A percentile compares a stretch with the other conserved stretches of the same genome.
Conservation (phyloP, 2,888 invertebrate species). For the Rhorus exstirpatorius region DNA sequence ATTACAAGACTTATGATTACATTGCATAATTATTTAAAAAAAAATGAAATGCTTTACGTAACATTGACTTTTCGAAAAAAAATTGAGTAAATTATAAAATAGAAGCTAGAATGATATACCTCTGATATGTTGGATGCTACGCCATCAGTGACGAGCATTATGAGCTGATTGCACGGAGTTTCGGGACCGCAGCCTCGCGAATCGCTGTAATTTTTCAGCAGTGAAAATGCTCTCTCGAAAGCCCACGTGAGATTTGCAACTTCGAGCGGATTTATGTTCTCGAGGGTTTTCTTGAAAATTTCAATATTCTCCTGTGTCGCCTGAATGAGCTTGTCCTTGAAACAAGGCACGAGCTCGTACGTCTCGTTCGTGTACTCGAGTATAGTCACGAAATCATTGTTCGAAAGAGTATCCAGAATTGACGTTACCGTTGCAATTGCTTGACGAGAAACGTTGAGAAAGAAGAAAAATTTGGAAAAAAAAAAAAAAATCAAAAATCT, state of each 20-base stretch:
- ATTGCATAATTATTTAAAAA: too few species aligned
- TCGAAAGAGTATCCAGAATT: constrained; percentile 97
- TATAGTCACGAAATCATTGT: constrained; percentile 99
- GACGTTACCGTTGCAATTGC: constrained; percentile 91
- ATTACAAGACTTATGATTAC: too few species aligned
- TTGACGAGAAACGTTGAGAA: constrained; percentile 66
- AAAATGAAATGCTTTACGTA: too few species aligned
- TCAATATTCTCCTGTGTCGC: constrained; percentile 95
- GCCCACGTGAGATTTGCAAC: constrained; percentile 95
- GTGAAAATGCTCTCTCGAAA: constrained; percentile 93
- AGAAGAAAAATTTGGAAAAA: constrained; percentile 1
- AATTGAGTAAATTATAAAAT: too few species aligned
- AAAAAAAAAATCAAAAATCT: constrained; percentile 2
- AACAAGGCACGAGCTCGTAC: constrained; percentile 93
- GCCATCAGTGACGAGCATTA: constrained; percentile 98
- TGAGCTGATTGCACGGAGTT: constrained; percentile 96
- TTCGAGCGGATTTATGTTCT: constrained; percentile 90
- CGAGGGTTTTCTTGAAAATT: constrained; percentile 91
- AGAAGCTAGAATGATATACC: constrained; percentile 69
- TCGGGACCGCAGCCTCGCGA: constrained; percentile 87
- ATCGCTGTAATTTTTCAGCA: constrained; percentile 89
- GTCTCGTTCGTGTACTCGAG: constrained; percentile 93
- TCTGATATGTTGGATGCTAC: constrained; percentile 95
- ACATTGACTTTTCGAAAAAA: too few species aligned
- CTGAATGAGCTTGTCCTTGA: constrained; percentile 93